Evolutionary conservation across 2,113 vertebrate species (phyloP), one percentile per base, ranked within the genome.

Genomic region (Cercopithecus mona): DNA sequence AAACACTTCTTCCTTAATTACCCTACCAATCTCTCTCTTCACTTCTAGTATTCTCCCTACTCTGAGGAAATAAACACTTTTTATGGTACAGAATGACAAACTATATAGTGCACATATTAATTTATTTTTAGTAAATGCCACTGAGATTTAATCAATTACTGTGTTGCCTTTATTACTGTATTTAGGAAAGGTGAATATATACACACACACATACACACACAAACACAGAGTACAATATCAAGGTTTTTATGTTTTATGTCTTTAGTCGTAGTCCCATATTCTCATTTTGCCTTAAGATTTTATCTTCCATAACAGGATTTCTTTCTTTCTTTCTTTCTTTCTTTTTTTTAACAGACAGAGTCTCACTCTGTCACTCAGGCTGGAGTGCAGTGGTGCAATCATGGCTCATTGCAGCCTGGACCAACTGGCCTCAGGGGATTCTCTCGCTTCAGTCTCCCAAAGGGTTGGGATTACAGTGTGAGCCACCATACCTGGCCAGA

Each of bases 241-340:
- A 38, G 27, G 52, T 52, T 88, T 88, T 76, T 40, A n/a, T 72
- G 48, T 84, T 48, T 93, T 59, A 30, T 73, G 18, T 93, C 72
- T 92, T 97, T 84, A 79, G 89, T 59, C 64, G 35, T 38, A 93
- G 2, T 89, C 78, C 50, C 55, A 6, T 68, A 59, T 78, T 18
- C 27, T 83, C 84, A 64, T 89, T 93, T 93, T 78, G 61, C 32
- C 55, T 48, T 48, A 55, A 45, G 20, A 68, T 92, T 95, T 96
- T 88, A 81, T 81, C 57, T 89, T 95, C 50, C 64, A 85, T 55
- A 93, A 9, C n/a, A 50, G 52, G 18, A 55, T 55, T 55, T 55
- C 52, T 52, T 52, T 5, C 45, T 48, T 48, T 0, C 17, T 55
- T 55, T 6, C 5, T 20, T 6, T 18, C 48, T 48, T 52, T 52